Evolutionary conservation across 92 coral and sea anemone genomes (phyloP).

Genomic region (Porites divaricata): DNA sequence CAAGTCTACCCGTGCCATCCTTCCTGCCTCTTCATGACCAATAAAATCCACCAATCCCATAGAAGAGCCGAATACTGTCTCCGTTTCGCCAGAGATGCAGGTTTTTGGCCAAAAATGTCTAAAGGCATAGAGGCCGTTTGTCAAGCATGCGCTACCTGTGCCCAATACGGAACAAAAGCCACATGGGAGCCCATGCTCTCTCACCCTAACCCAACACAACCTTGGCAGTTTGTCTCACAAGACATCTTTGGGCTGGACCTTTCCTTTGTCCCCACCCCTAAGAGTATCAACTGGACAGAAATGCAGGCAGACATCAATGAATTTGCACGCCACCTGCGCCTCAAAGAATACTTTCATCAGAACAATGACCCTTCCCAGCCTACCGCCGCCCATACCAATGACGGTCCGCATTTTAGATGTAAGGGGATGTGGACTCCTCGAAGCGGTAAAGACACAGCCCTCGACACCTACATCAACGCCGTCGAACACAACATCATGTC

Average conservation of each 20-base stretch:
- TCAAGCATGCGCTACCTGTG: constrained; percentile 20
- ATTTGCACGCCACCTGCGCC: too few species aligned
- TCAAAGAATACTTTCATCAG: neutral
- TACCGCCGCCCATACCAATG: too few species aligned
- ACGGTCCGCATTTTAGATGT: too few species aligned
- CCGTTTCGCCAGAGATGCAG: constrained; percentile 9
- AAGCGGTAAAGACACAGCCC: too few species aligned
- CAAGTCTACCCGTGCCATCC: constrained; percentile 29
- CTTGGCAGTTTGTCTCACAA: constrained; percentile 39
- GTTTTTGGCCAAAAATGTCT: constrained; percentile 42
- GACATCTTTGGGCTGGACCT: constrained; percentile 14
- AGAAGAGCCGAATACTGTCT: constrained; percentile 19
- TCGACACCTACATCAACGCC: too few species aligned
- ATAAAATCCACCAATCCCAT: constrained; percentile 29
- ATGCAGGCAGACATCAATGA: neutral
- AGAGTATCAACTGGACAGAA: neutral
- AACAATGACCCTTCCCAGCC: too few species aligned
- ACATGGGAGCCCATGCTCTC: constrained; percentile 19
- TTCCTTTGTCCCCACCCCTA: constrained; percentile 6
- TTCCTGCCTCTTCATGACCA: constrained; percentile 13
- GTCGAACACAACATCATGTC: too few species aligned
- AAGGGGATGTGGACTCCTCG: too few species aligned
- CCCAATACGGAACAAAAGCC: constrained; percentile 11
- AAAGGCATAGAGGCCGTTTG: constrained; percentile 32
- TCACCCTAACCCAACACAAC: constrained; percentile 8